Conservation (phyloP, 1,140 invertebrate species). For the Drepana arcuata region DNA sequence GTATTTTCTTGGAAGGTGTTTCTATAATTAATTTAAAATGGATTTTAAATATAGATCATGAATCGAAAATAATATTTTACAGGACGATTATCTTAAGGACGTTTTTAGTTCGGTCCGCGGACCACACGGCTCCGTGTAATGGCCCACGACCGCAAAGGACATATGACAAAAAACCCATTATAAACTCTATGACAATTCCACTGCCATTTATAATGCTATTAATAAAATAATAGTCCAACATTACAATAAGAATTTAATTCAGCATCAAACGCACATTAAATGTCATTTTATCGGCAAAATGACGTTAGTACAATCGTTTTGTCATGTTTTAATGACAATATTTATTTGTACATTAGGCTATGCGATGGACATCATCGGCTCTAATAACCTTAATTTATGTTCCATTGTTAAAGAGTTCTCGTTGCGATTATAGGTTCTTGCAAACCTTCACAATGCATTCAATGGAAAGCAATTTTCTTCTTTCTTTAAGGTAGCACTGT, state of each 20-base stretch:
- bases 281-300: constrained; percentile 47
- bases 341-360: constrained; percentile 51
- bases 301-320: constrained; percentile 19
- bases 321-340: constrained; percentile 39
- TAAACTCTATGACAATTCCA: constrained; percentile 40
- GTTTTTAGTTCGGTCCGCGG: no score
- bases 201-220: constrained; percentile 62
- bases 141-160: no score
- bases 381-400: constrained; percentile 12
- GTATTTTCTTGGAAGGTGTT: no score
- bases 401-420: constrained; percentile 9
- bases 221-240: constrained; percentile 48
- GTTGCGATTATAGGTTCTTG: no score
- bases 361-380: constrained; percentile 1
- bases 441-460: no score
- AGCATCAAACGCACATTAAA: constrained; percentile 52
- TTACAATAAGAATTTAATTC: constrained; percentile 44
- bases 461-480: no score
- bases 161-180: constrained; percentile 52
- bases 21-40: no score
- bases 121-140: no score
- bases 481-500: no score
- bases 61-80: no score
- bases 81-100: no score
- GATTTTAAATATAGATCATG: no score